Evolutionary conservation across 2,888 invertebrate genomes (phyloP).

Genomic region (Metopia argyrocephala): DNA sequence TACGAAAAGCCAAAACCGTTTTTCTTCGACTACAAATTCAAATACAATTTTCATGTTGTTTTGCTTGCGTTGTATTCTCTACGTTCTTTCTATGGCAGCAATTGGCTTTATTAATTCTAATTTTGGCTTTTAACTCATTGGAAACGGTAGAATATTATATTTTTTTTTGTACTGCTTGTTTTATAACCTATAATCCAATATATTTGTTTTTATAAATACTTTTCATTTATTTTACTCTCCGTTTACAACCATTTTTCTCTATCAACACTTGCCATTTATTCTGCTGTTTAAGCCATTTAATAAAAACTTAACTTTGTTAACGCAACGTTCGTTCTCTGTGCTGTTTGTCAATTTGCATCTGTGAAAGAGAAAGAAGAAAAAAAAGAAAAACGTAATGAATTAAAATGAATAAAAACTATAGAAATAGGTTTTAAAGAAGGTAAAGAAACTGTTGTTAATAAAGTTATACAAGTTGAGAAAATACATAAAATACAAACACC

Average conservation of each 20-base stretch:
- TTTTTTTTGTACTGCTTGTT: not conserved
- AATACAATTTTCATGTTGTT: constrained; percentile 2
- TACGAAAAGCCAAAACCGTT: not conserved
- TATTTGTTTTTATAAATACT: constrained; percentile 7
- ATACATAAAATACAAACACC: no score
- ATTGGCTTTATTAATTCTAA: no score
- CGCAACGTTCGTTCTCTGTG: not conserved
- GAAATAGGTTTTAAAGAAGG: constrained; percentile 19
- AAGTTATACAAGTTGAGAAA: constrained; percentile 17
- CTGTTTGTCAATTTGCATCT: constrained; percentile 34
- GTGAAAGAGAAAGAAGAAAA: constrained; percentile 1
- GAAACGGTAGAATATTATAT: not conserved
- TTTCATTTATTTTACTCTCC: constrained; percentile 16
- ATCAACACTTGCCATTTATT: not conserved
- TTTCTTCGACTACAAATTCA: not conserved
- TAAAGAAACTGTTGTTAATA: not conserved
- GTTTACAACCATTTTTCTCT: not conserved
- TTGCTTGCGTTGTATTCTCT: no score
- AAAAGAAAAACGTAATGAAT: constrained; percentile 36
- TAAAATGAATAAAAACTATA: constrained; percentile 44
- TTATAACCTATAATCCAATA: constrained; percentile 27
- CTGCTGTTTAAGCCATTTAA: constrained; percentile 24
- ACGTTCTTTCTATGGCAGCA: no score
- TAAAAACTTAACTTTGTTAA: constrained; percentile 30
- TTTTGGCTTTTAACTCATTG: no score